Percentiles rank a stretch among this genome's conserved stretches.
Evolutionary conservation across 2,797 vertebrate genomes (phyloP).

Genomic region (Galagoides demidoff): DNA sequence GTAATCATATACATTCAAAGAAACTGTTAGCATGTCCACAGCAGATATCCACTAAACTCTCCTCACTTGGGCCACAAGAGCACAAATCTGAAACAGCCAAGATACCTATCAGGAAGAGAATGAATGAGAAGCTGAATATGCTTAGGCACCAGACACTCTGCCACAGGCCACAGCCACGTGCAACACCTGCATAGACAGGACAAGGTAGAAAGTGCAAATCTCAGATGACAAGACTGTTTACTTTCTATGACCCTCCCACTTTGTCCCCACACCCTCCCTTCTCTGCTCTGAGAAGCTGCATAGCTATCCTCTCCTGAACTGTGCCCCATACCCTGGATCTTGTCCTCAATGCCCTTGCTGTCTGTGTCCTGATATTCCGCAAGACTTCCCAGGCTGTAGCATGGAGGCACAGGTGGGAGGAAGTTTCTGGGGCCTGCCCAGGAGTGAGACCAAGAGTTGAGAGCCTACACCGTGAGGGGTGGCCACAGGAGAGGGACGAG

Average conservation of each 20-base stretch:
- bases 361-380: neutral
- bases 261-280: neutral
- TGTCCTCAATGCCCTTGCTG: neutral
- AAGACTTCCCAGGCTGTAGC: neutral
- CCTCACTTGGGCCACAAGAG: neutral
- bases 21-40: neutral
- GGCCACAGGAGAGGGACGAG: neutral
- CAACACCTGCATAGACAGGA: neutral
- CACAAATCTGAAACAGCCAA: neutral
- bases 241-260: neutral
- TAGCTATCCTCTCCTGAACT: neutral
- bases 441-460: neutral
- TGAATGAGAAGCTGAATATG: neutral
- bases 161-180: neutral
- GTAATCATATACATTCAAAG: neutral
- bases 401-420: accelerated
- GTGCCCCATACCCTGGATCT: neutral
- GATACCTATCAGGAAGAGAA: neutral
- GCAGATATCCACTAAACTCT: neutral
- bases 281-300: neutral
- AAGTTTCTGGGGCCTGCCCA: neutral
- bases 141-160: neutral
- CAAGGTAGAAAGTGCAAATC: neutral
- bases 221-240: neutral
- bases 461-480: no score